Evolutionary conservation across 1,140 invertebrate species (phyloP), one percentile per base, ranked within the genome.

Genomic region (Panulirus ornatus): DNA sequence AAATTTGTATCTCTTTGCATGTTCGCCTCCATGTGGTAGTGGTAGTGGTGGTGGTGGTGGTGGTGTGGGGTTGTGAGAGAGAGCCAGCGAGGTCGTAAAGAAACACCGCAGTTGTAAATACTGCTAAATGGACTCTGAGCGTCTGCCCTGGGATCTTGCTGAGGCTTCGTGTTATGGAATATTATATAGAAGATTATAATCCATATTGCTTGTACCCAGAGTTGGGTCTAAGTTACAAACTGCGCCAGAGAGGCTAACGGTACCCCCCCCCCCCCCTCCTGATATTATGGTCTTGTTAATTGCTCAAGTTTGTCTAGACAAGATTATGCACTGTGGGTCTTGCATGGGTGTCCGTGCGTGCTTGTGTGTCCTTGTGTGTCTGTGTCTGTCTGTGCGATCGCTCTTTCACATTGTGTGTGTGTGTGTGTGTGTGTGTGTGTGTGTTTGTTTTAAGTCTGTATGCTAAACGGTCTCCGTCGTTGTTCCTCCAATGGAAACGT

Each of bases 181-280:
- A 81, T 81, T 81, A 81, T 81, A 19, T 30, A 81, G 78, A 81
- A 22, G 44, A 81, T 81, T 58, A 81, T 47, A 58, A 81, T 81
- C 78, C 51, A 58, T 58, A 36, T 58, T 58, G 78, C 78, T 16
- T 38, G 47, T 58, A 19, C 19, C 47, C 78, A 36, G 42, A 58
- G 47, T 58, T 58, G 44, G 27, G 47, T 79, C 16, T 81, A 11
- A 58, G 78, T 38, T 81, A 22, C 58, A 19, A 27, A 19, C 44
- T 36, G 47, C 27, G 16, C 42, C 22, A 36, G 78, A 38, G 44
- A 8, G 30, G 2, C 36, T 75, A 16, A 75, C 36, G 36, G 36
- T 40, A 27, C 47, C 19, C 34, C 47, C 19, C 76, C 22, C 70
- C 11, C 36, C 70, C 70, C 14, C 70, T 38, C 36, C 70, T 38